Evolutionary conservation across 1,140 invertebrate genomes (phyloP).

Genomic region (Carcinoscorpius rotundicauda): DNA sequence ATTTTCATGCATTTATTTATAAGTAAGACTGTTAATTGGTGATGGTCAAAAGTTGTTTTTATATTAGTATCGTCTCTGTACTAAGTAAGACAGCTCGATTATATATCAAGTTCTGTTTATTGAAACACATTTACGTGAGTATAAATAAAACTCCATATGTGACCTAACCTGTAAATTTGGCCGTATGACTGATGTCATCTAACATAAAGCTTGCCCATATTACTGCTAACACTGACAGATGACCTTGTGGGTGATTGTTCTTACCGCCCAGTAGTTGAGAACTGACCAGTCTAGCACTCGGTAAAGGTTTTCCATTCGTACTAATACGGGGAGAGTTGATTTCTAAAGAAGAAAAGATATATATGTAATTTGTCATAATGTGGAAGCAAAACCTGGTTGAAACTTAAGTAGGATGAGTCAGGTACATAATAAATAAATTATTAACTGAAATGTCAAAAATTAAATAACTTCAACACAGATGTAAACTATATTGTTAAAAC

Average conservation of each 20-base stretch:
- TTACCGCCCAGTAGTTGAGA: constrained; percentile 43
- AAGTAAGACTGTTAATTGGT: too few species aligned
- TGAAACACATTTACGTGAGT: too few species aligned
- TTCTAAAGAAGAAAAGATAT: constrained; percentile 19
- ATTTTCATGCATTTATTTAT: too few species aligned
- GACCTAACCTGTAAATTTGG: constrained; percentile 46
- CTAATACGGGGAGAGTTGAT: constrained; percentile 28
- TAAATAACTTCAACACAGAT: too few species aligned
- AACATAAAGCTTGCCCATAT: constrained; percentile 64
- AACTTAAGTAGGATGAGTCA: neutral
- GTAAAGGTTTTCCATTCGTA: constrained; percentile 32
- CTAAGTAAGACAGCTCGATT: too few species aligned
- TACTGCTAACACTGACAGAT: constrained; percentile 54
- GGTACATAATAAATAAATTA: too few species aligned
- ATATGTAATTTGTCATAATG: neutral
- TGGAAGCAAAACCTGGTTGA: too few species aligned
- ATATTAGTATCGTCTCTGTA: too few species aligned
- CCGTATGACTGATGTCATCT: constrained; percentile 61
- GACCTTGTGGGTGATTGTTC: constrained; percentile 27
- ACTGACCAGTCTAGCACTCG: constrained; percentile 56
- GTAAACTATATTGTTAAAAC: too few species aligned
- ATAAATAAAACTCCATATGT: neutral
- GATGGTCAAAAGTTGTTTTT: too few species aligned
- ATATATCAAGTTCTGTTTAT: too few species aligned
- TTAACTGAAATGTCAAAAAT: too few species aligned